A percentile compares a stretch with the other conserved stretches of the same genome.
Evolutionary conservation across 2,797 vertebrate species (phyloP).

Genomic region (Diglossa cyanea): DNA sequence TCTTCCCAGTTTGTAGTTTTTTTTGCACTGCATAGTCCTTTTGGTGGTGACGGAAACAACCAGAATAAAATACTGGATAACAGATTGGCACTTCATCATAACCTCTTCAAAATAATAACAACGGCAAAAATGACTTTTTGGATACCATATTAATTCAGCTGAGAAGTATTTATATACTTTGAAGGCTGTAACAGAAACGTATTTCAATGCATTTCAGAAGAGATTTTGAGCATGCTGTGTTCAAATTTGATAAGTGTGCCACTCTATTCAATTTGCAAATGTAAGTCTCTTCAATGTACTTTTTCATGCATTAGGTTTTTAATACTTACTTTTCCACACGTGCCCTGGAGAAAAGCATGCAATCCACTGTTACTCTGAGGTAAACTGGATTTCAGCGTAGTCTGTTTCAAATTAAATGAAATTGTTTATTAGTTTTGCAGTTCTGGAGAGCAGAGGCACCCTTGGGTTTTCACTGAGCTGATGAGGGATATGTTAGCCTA

Average conservation of each 20-base stretch:
- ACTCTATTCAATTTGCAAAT: neutral
- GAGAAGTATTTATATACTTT: neutral
- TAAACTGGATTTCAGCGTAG: constrained; percentile 20
- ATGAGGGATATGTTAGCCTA: constrained; percentile 4
- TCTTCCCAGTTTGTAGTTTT: neutral
- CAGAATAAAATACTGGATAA: neutral
- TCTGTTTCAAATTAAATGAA: constrained; percentile 49
- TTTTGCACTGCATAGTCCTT: neutral
- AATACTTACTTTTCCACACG: neutral
- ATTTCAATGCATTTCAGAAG: neutral
- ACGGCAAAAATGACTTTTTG: neutral
- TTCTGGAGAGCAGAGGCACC: constrained; percentile 35
- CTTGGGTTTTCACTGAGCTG: constrained; percentile 44
- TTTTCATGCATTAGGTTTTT: neutral
- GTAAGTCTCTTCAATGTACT: neutral
- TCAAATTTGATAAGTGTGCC: neutral
- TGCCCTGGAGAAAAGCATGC: neutral
- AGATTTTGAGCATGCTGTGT: neutral
- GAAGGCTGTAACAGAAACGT: neutral
- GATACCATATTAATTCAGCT: neutral
- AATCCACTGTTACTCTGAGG: constrained; percentile 18
- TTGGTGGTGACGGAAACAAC: neutral
- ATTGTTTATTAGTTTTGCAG: constrained; percentile 53
- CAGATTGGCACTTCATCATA: neutral
- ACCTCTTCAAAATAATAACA: neutral